Conservation (phyloP, 2,888 invertebrate genomes). For the Chrysomela aeneicollis region DNA sequence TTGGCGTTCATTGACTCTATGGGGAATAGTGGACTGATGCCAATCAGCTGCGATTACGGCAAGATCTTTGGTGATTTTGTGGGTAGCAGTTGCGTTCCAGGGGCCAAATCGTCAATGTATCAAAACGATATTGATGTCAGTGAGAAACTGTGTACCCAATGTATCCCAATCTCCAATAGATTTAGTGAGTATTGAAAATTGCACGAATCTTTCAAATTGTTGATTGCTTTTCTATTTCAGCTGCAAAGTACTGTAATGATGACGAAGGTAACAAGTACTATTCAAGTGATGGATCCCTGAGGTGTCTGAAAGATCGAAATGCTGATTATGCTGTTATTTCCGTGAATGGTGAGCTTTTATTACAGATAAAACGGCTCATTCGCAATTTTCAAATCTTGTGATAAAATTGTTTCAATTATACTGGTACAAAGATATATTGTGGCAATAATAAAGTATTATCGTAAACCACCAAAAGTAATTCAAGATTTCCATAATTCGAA, state of each 20-base stretch:
- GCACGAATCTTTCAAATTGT: background rate
- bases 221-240: conserved; percentile 23
- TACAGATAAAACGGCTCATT: background rate
- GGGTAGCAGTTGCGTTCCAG: conserved; percentile 69
- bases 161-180: conserved; percentile 40
- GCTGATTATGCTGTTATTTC: conserved; percentile 69
- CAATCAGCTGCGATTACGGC: conserved; percentile 67
- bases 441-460: too few relatives aligned
- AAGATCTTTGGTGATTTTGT: conserved; percentile 66
- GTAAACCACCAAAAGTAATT: too few relatives aligned
- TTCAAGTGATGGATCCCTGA: conserved; percentile 69
- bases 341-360: conserved; percentile 45
- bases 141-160: conserved; percentile 55
- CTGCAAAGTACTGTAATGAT: conserved; percentile 61
- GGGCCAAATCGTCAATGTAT: conserved; percentile 64
- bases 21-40: conserved; percentile 62
- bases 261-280: conserved; percentile 65
- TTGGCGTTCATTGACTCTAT: conserved; percentile 68
- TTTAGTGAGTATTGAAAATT: conserved; percentile 34
- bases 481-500: too few relatives aligned
- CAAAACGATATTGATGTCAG: conserved; percentile 58
- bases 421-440: too few relatives aligned
- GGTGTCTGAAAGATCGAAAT: conserved; percentile 64
- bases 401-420: conserved; percentile 8
- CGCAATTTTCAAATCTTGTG: too few relatives aligned